phyloP scores from a whole-genome alignment of 2,888 invertebrate species.

The Clusia tigrina region DNA sequence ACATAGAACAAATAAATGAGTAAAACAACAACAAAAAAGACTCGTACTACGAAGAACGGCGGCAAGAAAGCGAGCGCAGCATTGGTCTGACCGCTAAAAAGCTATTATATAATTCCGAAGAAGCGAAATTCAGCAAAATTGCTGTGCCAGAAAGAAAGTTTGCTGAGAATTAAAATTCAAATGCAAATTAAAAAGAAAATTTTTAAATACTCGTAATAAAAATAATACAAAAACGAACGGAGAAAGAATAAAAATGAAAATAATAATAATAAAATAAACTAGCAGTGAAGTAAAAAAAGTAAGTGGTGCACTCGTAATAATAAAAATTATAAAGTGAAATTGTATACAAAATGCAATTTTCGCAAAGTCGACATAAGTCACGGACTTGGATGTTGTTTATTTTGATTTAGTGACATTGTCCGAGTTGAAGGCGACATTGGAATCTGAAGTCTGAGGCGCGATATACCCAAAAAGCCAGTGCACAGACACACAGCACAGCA shows the following conservation, averaged over 20 bases:
- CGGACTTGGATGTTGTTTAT: constrained; percentile 47
- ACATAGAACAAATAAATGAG: no score
- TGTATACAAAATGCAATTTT: constrained; percentile 42
- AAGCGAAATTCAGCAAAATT: constrained; percentile 42
- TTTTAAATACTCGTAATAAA: no score
- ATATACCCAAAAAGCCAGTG: constrained; percentile 34
- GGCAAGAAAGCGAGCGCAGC: no score
- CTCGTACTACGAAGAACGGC: no score
- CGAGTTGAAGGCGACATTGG: constrained; percentile 61
- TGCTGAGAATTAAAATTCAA: constrained; percentile 25
- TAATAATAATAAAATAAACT: constrained; percentile 17
- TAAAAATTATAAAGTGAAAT: constrained; percentile 36
- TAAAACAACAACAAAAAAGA: no score
- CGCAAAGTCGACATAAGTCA: constrained; percentile 62
- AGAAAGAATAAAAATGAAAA: constrained; percentile 18
- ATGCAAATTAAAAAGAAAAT: not conserved
- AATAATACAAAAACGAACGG: constrained; percentile 1
- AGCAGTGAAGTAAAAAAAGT: constrained; percentile 4
- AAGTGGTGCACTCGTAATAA: not conserved
- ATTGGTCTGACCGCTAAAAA: no score
- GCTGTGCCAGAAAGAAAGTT: constrained; percentile 48
- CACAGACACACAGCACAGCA: constrained; percentile 38
- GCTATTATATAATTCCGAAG: constrained; percentile 15
- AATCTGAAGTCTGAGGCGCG: constrained; percentile 30
- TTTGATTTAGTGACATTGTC: constrained; percentile 54